Conservation (phyloP, 2,797 vertebrate genomes). For the Centroberyx gerrardi region DNA sequence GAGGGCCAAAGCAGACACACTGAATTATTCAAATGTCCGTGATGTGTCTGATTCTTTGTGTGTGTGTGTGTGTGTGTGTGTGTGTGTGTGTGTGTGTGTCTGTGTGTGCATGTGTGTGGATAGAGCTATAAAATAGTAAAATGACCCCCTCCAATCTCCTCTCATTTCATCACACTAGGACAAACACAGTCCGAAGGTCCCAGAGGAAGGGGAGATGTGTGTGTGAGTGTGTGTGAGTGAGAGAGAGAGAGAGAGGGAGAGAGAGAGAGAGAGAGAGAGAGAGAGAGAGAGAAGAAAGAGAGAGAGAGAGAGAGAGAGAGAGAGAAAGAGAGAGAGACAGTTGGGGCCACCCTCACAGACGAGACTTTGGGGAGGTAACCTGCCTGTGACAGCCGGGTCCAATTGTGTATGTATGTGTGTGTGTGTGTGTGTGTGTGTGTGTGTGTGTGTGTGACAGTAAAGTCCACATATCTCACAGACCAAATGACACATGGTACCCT, state of each 20-base stretch:
- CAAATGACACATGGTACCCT: conserved; percentile 44
- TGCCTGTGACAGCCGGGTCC: conserved; percentile 54
- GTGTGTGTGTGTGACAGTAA: conserved; percentile 24
- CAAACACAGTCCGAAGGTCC: conserved; percentile 34
- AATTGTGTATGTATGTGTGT: background rate
- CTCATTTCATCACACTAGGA: conserved; percentile 68
- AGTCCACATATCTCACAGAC: conserved; percentile 44
- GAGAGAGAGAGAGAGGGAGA: background rate
- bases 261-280: conserved; percentile 1
- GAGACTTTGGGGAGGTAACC: conserved; percentile 39
- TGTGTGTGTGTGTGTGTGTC: conserved; percentile 40
- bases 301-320: background rate
- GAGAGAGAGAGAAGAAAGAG: background rate
- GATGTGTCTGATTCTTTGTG: conserved; percentile 27
- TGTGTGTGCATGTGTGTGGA: conserved; percentile 57
- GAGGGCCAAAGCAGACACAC: conserved; percentile 53
- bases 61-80: conserved; percentile 23
- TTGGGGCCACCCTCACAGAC: background rate
- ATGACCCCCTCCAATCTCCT: conserved; percentile 62
- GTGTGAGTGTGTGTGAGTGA: conserved; percentile 5
- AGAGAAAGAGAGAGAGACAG: background rate
- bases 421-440: conserved; percentile 10
- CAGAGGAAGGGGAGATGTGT: conserved; percentile 9
- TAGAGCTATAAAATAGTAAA: conserved; percentile 80
- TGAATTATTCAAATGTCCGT: conserved; percentile 80